Conservation (phyloP, 2,113 vertebrate genomes). For the Fulmarus glacialis region DNA sequence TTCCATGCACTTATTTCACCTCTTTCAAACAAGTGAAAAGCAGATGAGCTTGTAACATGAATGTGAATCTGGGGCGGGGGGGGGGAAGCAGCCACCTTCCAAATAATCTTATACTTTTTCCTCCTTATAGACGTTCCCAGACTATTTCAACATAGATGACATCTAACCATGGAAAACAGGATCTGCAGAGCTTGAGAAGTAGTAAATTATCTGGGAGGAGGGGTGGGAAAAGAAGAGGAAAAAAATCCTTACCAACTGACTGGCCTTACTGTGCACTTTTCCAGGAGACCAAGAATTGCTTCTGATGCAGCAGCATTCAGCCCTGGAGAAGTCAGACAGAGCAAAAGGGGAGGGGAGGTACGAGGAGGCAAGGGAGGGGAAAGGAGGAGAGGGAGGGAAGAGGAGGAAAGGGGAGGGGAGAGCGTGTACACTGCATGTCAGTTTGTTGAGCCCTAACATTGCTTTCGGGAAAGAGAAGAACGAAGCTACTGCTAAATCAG, state of each 20-base stretch:
- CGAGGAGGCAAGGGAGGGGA: background rate
- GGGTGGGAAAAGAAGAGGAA: background rate
- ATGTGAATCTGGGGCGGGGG: background rate
- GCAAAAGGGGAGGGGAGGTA: background rate
- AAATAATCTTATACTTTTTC: background rate
- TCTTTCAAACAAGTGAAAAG: background rate
- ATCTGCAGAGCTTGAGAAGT: background rate
- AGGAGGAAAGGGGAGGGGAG: background rate
- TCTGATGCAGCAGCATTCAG: constrained; percentile 46
- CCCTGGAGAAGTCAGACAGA: constrained; percentile 8
- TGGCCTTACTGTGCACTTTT: constrained; percentile 50
- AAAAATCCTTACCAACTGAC: constrained; percentile 54
- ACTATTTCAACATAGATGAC: background rate
- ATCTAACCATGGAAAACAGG: background rate
- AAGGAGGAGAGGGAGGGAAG: background rate
- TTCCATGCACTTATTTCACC: background rate
- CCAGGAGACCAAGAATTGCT: constrained; percentile 57
- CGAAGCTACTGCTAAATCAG: background rate
- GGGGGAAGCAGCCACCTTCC: background rate
- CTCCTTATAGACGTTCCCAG: background rate
- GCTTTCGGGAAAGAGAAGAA: constrained; percentile 10
- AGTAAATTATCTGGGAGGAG: background rate
- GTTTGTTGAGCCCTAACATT: background rate
- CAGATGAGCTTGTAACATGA: background rate
- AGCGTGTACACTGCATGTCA: background rate